Base-by-base conservation (phyloP, 64 coral and sea anemone genomes). In the Catalaphyllia jardinei region DNA sequence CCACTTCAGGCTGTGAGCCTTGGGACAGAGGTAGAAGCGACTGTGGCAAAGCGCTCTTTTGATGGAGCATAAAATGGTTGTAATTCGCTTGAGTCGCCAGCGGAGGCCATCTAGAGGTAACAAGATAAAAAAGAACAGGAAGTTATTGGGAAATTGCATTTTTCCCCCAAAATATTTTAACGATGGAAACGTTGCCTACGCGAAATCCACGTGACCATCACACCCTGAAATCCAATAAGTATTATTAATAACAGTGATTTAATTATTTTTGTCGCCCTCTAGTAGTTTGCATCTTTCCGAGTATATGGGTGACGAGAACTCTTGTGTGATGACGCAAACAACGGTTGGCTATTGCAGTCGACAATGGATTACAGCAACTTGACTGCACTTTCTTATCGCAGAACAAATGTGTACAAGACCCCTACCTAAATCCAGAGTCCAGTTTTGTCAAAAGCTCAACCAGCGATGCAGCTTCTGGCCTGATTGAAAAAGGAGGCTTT, bases 381-480 rank as follows among this genome's bases (percentile, higher is more conserved):
- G 8, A 8, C 10, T 22, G 4, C 24, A 20, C 18, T 10, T 27
- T 10, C 22, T 25, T 24, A 22, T 25, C 10, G 4, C 25, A 69
- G 65, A 69, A 6, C 22, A 24, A 69, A 69, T 1, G 6, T 10
- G 25, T 25, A 4, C 24, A 27, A 24, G 25, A 69, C 11, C 5
- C 25, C 25, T 67, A 83, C 80, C 80, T 83, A 38, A 83, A 83
- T 39, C 80, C 80, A 67, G 80, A 14, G 33, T 67, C 67, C 0
- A 83, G 22, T 83, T 83, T 83, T 20, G 80, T 83, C 31, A 83
- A 83, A 12, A 83, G 31, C 31, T 83, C 80, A 31, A 83, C 29
- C 35, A 83, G 2, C 6, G 80, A 49, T 14, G 80, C 35, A 67
- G 80, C 60, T 15, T 83, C 80, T 83, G 80, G 59, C 46, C 30